phyloP scores from a whole-genome alignment of 2,888 invertebrate genomes.

The Rugalucina vietnamica region DNA sequence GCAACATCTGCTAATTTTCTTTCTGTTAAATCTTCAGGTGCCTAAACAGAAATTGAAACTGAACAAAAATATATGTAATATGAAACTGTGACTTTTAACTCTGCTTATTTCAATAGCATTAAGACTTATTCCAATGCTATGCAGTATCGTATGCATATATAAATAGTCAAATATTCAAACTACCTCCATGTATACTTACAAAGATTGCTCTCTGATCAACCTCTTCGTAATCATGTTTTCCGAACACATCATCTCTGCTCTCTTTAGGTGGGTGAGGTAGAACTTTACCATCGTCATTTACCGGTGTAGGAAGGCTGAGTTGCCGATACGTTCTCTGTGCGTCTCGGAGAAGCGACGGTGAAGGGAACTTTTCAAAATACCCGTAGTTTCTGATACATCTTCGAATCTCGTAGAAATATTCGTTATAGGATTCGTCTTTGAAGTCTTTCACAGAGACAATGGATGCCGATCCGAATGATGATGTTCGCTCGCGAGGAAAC shows the following conservation, averaged over 20 bases:
- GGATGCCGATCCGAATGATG: slow-evolving; percentile 44
- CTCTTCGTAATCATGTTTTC: slow-evolving; percentile 15
- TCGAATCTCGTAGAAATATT: slow-evolving; percentile 47
- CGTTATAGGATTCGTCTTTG: slow-evolving; percentile 40
- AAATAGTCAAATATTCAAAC: too few relatives aligned
- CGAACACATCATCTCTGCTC: slow-evolving; percentile 40
- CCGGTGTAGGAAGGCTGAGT: slow-evolving; percentile 43
- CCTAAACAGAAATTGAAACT: too few relatives aligned
- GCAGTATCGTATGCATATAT: too few relatives aligned
- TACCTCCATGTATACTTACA: too few relatives aligned
- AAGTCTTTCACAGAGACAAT: slow-evolving; percentile 54
- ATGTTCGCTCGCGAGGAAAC: slow-evolving; percentile 38
- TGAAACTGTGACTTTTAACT: too few relatives aligned
- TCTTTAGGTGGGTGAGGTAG: slow-evolving; percentile 54
- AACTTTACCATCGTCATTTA: slow-evolving; percentile 44
- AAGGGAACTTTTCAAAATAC: slow-evolving; percentile 58
- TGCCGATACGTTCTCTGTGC: slow-evolving; percentile 47
- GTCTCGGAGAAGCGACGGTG: slow-evolving; percentile 34
- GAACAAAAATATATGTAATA: too few relatives aligned
- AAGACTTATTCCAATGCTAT: too few relatives aligned
- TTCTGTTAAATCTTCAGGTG: slow-evolving; percentile 29
- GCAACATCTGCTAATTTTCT: slow-evolving; percentile 31
- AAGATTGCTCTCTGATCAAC: slow-evolving; percentile 23
- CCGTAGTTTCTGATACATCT: slow-evolving; percentile 42
- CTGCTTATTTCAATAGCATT: too few relatives aligned